Evolutionary conservation across 1,140 invertebrate genomes (phyloP).

Genomic region (Ceratitis capitata): DNA sequence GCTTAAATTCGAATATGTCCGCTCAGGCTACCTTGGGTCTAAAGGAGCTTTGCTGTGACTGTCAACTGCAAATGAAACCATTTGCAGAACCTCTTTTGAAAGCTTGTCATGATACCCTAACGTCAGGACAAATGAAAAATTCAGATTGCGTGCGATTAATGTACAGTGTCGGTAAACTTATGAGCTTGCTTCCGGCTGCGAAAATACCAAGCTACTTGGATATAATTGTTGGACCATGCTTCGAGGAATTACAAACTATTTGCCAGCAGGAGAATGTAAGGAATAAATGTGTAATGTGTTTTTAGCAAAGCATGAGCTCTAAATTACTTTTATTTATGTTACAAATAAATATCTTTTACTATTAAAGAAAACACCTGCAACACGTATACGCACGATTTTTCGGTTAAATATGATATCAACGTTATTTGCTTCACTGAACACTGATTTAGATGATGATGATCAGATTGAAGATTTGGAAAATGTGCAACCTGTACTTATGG

Average conservation of each 20-base stretch:
- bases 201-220: conserved; percentile 77
- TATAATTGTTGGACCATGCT: conserved; percentile 73
- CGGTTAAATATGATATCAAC: conserved; percentile 77
- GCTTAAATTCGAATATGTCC: conserved; percentile 75
- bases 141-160: conserved; percentile 78
- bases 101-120: conserved; percentile 69
- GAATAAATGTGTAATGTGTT: neutral
- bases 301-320: neutral
- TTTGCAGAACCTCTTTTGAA: conserved; percentile 77
- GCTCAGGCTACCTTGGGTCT: conserved; percentile 85
- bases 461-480: conserved; percentile 52
- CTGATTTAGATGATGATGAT: conserved; percentile 54
- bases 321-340: neutral
- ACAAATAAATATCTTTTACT: too few relatives aligned
- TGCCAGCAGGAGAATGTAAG: conserved; percentile 65
- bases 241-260: conserved; percentile 72
- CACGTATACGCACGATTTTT: conserved; percentile 67
- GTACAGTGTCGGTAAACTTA: conserved; percentile 79
- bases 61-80: conserved; percentile 75
- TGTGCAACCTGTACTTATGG: conserved; percentile 67
- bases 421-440: conserved; percentile 75
- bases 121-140: conserved; percentile 69
- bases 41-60: conserved; percentile 85
- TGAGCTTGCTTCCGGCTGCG: conserved; percentile 74
- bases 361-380: conserved; percentile 64